Evolutionary conservation across 2,797 vertebrate genomes (phyloP), one percentile per base, ranked within the genome.

Genomic region (Cynopterus sphinx): DNA sequence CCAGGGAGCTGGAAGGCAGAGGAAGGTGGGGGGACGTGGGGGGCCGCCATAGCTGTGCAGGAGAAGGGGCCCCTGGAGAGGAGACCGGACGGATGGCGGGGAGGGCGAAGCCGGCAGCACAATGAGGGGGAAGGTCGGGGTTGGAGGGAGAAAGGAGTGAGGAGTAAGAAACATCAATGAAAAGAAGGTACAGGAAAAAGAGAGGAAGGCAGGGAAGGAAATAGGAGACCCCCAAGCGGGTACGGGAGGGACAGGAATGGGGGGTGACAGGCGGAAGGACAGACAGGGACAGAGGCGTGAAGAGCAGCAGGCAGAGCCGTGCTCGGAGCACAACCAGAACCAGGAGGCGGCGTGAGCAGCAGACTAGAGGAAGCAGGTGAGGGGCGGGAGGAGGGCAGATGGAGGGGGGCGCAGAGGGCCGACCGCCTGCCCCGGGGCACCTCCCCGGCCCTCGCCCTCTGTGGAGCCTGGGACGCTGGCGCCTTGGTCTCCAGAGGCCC

Each of bases 221-320:
- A 53, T 9, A 2, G 65, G 65, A 28, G 28, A 5, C 15, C 63
- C 53, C 51, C 1, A 6, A 9, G 16, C 0, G 0, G 22, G 10
- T n/a, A 0, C 6, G 2, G 26, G 41, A 0, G 9, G 1, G 26
- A 19, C 57, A 24, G 31, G 31, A 1, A 3, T 26, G 6, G 19
- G 1, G 41, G 15, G 5, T 0, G 57, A 4, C 5, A 17, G 59
- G n/a, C 17, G 1, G 36, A 21, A 21, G 57, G 46, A 71, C 39
- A 22, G 28, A 9, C 10, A 39, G 31, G 36, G 28, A 19, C 24
- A 61, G 36, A 46, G n/a, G n/a, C 9, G 13, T 11, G 65, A 28
- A 9, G 33, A 15, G 63, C 82, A 22, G 65, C 26, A 36, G 17
- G 70, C 12, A 6, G 49, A 7, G 16, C 3, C 3, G 43, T 2